Conservation (phyloP, 2,113 vertebrate genomes). For the Anser cygnoides region DNA sequence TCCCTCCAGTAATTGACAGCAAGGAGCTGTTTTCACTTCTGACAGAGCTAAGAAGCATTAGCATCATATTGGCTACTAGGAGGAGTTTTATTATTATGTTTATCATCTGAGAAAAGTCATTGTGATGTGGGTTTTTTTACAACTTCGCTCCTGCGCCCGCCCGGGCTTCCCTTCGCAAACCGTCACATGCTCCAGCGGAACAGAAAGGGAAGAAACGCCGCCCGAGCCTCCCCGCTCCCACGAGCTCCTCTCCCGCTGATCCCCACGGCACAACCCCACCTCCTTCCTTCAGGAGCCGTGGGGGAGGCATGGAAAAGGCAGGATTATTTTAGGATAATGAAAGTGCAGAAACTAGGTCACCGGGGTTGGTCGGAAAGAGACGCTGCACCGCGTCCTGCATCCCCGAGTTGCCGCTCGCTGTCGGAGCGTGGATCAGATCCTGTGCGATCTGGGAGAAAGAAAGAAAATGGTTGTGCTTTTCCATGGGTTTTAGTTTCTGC, state of each 20-base stretch:
- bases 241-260: neutral
- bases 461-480: neutral
- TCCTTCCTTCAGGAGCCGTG: neutral
- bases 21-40: constrained; percentile 72
- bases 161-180: neutral
- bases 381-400: neutral
- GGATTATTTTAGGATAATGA: neutral
- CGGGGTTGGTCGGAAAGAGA: neutral
- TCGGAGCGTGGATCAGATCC: neutral
- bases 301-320: neutral
- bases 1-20: constrained; percentile 80
- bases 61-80: constrained; percentile 70
- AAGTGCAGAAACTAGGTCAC: neutral
- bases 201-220: constrained; percentile 33
- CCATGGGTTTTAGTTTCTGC: neutral
- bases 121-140: constrained; percentile 9
- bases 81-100: constrained; percentile 62
- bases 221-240: neutral
- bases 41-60: constrained; percentile 77
- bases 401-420: rapidly evolving
- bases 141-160: neutral
- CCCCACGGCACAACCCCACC: neutral
- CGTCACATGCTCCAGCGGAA: neutral
- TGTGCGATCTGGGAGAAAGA: neutral
- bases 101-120: constrained; percentile 58